Evolutionary conservation across 2,888 invertebrate genomes (phyloP).

Genomic region (Lepidocyrtinus sp.): DNA sequence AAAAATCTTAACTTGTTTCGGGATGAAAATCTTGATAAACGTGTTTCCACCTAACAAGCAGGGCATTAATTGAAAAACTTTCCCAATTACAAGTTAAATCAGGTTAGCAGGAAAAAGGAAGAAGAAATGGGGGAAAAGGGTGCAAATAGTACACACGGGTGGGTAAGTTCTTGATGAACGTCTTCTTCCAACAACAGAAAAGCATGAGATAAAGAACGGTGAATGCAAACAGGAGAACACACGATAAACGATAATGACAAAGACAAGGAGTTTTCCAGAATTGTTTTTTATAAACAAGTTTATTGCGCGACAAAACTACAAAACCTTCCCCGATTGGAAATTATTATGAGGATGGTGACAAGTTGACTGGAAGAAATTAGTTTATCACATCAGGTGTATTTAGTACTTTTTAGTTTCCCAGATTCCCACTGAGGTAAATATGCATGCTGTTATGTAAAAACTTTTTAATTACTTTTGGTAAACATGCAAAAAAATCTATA

Average conservation of each 20-base stretch:
- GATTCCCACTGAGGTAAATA: conserved; percentile 5
- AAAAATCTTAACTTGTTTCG: conserved; percentile 16
- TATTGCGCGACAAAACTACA: no score
- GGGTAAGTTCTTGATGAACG: conserved; percentile 20
- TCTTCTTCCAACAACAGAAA: conserved; percentile 4
- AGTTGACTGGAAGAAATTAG: neutral
- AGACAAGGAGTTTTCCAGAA: neutral
- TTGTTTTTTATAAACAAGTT: neutral
- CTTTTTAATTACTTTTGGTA: conserved; percentile 4
- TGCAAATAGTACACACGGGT: conserved; percentile 16
- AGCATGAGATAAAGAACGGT: conserved; percentile 6
- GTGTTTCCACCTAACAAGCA: conserved; percentile 60
- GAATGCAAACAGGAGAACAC: neutral
- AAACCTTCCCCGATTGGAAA: no score
- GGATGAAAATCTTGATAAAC: conserved; percentile 62
- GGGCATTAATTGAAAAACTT: conserved; percentile 69
- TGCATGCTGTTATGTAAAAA: neutral
- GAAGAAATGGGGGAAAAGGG: conserved; percentile 21
- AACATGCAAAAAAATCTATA: neutral
- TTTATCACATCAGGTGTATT: conserved; percentile 1
- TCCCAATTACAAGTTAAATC: conserved; percentile 69
- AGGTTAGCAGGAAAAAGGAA: conserved; percentile 58
- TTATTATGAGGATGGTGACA: conserved; percentile 11
- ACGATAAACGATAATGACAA: conserved; percentile 12
- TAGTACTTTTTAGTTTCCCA: no score